Evolutionary conservation across 2,888 invertebrate genomes (phyloP).

Genomic region (Antheraea assamensis): DNA sequence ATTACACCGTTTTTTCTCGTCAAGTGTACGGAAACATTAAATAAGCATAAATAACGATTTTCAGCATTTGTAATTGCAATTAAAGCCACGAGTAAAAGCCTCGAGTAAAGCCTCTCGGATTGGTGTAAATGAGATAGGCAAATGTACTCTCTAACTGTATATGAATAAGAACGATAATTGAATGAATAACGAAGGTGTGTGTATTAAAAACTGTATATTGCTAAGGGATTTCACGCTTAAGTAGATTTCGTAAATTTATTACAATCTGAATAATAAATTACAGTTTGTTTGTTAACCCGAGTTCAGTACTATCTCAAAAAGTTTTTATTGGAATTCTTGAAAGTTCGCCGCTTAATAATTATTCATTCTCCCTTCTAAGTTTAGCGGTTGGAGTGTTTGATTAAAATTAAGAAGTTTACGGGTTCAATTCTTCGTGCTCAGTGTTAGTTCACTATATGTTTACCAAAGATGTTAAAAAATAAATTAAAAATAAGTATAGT

Average conservation of each 20-base stretch:
- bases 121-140: conserved; percentile 9
- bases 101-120: conserved; percentile 13
- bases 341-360: neutral
- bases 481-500: neutral
- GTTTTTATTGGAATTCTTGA: neutral
- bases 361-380: neutral
- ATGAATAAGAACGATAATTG: conserved; percentile 4
- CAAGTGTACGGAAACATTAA: conserved; percentile 7
- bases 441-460: neutral
- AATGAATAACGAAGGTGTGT: neutral
- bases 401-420: neutral
- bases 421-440: neutral
- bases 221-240: conserved; percentile 6
- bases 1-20: neutral
- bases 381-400: neutral
- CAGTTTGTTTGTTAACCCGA: neutral
- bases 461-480: no score
- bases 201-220: conserved; percentile 10
- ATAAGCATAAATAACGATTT: conserved; percentile 18
- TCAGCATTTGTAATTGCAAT: conserved; percentile 19
- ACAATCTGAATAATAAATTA: conserved; percentile 4
- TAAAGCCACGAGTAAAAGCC: conserved; percentile 14
- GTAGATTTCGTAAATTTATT: conserved; percentile 10
- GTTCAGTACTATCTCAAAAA: neutral
- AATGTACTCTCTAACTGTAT: neutral